These are phyloP conservation scores for chimpanzee (Pan troglodytes) DNA, from an alignment of 2,113 vertebrate species.

Conservation along the genomic window DNA sequence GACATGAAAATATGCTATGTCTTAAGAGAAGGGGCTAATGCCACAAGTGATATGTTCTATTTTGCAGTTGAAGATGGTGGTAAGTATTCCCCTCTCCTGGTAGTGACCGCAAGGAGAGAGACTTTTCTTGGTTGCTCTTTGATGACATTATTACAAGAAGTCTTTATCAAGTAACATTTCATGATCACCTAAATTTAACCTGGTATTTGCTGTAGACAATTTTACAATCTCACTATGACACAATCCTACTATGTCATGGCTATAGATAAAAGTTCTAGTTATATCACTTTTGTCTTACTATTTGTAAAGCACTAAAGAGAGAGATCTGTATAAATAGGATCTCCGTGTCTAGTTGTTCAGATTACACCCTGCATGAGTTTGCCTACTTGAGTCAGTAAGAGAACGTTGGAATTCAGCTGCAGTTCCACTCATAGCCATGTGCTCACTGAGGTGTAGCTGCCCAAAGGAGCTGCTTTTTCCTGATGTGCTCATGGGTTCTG, in stretches of 20 bases:
- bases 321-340: not conserved
- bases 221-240: not conserved
- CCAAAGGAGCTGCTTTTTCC: not conserved
- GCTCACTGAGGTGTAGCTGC: not conserved
- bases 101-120: not conserved
- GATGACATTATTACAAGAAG: not conserved
- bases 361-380: not conserved
- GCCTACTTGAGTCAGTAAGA: not conserved
- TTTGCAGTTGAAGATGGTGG: conserved; percentile 93
- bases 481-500: not conserved
- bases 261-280: not conserved
- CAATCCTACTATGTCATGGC: not conserved
- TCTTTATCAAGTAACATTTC: not conserved
- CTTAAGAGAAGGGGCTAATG: conserved; percentile 87
- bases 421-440: not conserved
- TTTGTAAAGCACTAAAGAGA: not conserved
- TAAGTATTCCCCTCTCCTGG: conserved; percentile 81
- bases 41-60: conserved; percentile 91
- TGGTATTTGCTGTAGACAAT: not conserved
- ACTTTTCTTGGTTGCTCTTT: not conserved
- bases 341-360: not conserved
- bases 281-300: not conserved
- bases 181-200: not conserved
- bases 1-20: conserved; percentile 95
- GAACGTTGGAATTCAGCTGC: not conserved